Evolutionary conservation across 92 coral and sea anemone species (phyloP).

Genomic region (Plumapathes pennacea): DNA sequence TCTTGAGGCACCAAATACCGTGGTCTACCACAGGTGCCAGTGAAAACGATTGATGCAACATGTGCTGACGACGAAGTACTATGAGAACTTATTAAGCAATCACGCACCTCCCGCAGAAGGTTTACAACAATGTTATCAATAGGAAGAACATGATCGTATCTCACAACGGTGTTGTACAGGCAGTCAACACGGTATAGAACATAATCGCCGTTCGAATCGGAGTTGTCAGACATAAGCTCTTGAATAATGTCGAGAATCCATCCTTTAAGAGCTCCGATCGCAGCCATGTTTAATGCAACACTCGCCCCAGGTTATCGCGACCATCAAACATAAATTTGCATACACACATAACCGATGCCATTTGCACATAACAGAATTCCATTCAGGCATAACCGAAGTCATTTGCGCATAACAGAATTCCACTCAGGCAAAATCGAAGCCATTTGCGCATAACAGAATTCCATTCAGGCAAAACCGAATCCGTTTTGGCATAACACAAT

Average conservation of each 20-base stretch:
- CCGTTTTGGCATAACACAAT: too few species aligned
- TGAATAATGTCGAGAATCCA: conserved; percentile 11
- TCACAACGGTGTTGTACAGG: conserved; percentile 12
- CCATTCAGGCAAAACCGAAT: too few species aligned
- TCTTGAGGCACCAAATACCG: conserved; percentile 27
- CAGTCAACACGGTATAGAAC: conserved; percentile 13
- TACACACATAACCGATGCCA: too few species aligned
- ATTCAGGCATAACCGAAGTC: too few species aligned
- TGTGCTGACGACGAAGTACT: neutral
- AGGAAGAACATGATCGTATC: conserved; percentile 17
- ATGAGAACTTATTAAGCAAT: conserved; percentile 22
- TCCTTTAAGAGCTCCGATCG: conserved; percentile 9
- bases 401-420: too few species aligned
- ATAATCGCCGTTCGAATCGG: conserved; percentile 8
- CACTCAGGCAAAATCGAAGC: too few species aligned
- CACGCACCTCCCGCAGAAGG: conserved; percentile 15
- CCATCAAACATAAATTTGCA: too few species aligned
- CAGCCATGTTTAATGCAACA: conserved; percentile 2
- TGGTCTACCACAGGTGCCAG: conserved; percentile 50
- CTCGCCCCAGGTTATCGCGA: conserved; percentile 4
- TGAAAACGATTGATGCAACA: conserved; percentile 7
- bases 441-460: too few species aligned
- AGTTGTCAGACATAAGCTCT: conserved; percentile 6
- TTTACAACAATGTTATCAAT: conserved; percentile 8
- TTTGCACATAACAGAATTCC: too few species aligned